These are phyloP conservation scores for Ctenoplectra terminalis DNA, from an alignment of 1,140 invertebrate species.

Conservation along the genomic window DNA sequence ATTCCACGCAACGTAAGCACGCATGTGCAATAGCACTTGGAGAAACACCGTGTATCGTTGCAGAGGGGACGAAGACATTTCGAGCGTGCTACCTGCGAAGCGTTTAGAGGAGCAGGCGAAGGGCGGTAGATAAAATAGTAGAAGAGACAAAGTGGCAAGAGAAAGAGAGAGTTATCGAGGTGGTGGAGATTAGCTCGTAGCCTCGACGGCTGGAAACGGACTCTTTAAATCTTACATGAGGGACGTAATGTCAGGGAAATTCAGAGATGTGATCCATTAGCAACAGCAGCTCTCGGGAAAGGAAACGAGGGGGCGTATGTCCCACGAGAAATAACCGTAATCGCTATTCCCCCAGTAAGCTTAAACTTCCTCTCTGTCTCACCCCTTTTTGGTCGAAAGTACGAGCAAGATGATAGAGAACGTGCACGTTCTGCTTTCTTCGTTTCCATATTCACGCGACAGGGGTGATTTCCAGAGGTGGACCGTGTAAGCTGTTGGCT, in stretches of 20 bases:
- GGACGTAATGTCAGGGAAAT: constrained; percentile 75
- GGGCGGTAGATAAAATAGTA: background rate
- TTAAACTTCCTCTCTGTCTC: constrained; percentile 19
- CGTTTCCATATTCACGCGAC: constrained; percentile 17
- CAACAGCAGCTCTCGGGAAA: constrained; percentile 63
- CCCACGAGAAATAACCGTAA: constrained; percentile 77
- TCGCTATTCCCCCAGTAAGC: constrained; percentile 62
- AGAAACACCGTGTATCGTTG: background rate
- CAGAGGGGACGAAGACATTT: background rate
- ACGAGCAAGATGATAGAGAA: background rate
- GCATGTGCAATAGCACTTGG: no score
- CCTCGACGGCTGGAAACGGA: constrained; percentile 56
- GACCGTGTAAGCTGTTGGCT: constrained; percentile 18
- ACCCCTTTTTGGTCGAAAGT: background rate
- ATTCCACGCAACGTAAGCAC: no score
- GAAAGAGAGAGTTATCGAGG: constrained; percentile 51
- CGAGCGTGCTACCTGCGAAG: background rate
- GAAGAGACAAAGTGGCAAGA: background rate
- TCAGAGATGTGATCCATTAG: constrained; percentile 77
- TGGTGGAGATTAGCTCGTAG: constrained; percentile 64
- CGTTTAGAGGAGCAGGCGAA: background rate
- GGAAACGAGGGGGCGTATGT: constrained; percentile 50
- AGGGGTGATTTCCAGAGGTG: background rate
- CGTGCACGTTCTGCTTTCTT: background rate
- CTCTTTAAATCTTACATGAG: constrained; percentile 74